Base-by-base conservation (phyloP, 2,888 invertebrate genomes). In the Drosophila barbarae region DNA sequence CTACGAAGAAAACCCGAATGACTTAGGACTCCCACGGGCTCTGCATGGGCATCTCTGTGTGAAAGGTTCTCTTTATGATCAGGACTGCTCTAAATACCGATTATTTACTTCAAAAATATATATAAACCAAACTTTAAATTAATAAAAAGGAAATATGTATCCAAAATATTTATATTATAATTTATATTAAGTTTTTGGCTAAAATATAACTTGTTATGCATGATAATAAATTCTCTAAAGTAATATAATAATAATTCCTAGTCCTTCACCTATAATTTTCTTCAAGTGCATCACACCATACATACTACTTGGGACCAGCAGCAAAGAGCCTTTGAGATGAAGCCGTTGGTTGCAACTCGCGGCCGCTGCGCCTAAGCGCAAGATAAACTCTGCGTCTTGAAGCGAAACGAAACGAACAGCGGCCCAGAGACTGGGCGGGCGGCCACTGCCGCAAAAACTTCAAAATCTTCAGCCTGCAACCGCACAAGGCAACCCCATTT, bases 331-430 rank as follows among this genome's bases (percentile, higher is more conserved):
- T 75, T 64, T 69, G 63, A 61, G 70, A 69, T 63, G 53, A 59
- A 63, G 53, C 69, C 67, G 72, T 59, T 68, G 69, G 77, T 54
- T 74, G 72, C 67, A 65, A 67, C 69, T 64, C 44, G 64, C 55
- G 52, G 65, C 57, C 53, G 63, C 39, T 72, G 59, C 72, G 77
- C 72, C 63, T 72, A 70, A 69, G 71, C 77, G 59, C 69, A 69
- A 80, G 77, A 83, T 78, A 78, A 83, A 80, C 81, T 72, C 74
- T 80, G 64, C 68, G 71, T 78, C 78, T 83, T 78, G 77, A 67
- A 77, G 75, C 80, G 64, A 74, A 71, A 54, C 68, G 58, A 67
- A 58, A 52, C 47, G 67, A 55, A 54, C 65, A 55, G 66, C 61
- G 61, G 61, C 57, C 57, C 34, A 57, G 53, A 42, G 44, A 41